Base-by-base conservation (phyloP, 2,888 invertebrate species). In the Lacanobia wlatinum region DNA sequence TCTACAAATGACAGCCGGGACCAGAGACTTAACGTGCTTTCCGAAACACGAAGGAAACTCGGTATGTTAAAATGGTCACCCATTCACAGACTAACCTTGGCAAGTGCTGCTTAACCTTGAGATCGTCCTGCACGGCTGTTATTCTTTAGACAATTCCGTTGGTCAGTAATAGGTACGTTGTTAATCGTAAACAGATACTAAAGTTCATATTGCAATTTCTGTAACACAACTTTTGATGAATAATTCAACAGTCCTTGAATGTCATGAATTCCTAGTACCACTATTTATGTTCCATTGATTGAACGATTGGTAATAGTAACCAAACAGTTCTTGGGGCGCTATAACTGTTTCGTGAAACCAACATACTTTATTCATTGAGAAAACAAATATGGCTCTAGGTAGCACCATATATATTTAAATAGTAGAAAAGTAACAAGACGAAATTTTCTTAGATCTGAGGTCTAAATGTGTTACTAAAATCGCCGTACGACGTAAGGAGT, bases 251-350 rank as follows among this genome's bases (percentile, higher is more conserved):
- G 73, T 40, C 74, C 67, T 82, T 77, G 74, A 70, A 70, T 52
- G 28, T n/a, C 73, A 71, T 71, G 64, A 58, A 73, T 80, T 75
- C 83, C 60, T 73, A 58, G 76, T 80, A 82, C 64, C 16, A n/a
- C 10, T 72, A 34, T 55, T 53, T 55, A 55, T 56, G 46, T 65
- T 43, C 55, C 56, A 71, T 71, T 74, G 56, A 73, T 72, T 82
- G 50, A 60, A 46, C 28, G 38, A 18, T 55, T 61, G 23, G 18
- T 56, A 66, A 60, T 46, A 69, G 43, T 71, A 40, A 81, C 34
- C 56, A 71, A 75, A 64, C 34, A 59, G 48, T 66, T 66, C 55
- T 69, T 46, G 14, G 48, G 14, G 28, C 21, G 10, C 38, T 34
- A 53, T 52, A 50, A 76, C 63, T 52, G 43, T 59, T 71, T 71